Evolutionary conservation across 2,888 invertebrate species (phyloP), one percentile per base, ranked within the genome.

Genomic region (Cheilosia vulpina): DNA sequence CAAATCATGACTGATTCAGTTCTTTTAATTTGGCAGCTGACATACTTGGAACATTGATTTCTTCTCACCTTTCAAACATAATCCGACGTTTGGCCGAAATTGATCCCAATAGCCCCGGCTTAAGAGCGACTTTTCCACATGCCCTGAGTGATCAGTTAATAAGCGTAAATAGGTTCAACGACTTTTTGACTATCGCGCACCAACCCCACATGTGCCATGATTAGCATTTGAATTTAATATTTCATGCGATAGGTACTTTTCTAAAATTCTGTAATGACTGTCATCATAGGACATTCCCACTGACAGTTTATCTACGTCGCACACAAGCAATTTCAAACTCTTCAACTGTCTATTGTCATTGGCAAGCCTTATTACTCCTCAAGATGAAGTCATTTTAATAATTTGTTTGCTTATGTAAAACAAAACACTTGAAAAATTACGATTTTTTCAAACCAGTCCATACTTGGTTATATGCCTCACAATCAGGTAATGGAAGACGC

Each of bases 341-440:
- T n/a, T n/a, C n/a, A n/a, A 1, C 11, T 38, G 38, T 55, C 31
- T 31, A 31, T 31, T 55, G 55, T 55, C 55, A 55, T 55, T 55
- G n/a, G 55, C 7, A 17, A 31, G 55, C 55, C 55, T 31, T 17
- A 55, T 31, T 55, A 55, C 55, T 50, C 31, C 21, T 38, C 6
- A 2, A 65, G 34, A 52, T 65, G 65, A 65, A 65, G 50, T 52
- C 52, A 65, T 65, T 52, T n/a, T 65, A 21, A 21, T n/a, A n/a
- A 27, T 55, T 31, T 27, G 2, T 31, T 55, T 55, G 9, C 31
- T 31, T 31, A 31, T 55, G 3, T 1, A 38, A 38, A 38, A 13
- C 3, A 13, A 21, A 38, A 0, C 38, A 38, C 27, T 31, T 53
- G 53, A 1, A 9, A 9, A 31, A 9, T 31, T 31, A 27, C n/a